Conservation (phyloP, 2,113 vertebrate species). For the Chaetodon auriga region DNA sequence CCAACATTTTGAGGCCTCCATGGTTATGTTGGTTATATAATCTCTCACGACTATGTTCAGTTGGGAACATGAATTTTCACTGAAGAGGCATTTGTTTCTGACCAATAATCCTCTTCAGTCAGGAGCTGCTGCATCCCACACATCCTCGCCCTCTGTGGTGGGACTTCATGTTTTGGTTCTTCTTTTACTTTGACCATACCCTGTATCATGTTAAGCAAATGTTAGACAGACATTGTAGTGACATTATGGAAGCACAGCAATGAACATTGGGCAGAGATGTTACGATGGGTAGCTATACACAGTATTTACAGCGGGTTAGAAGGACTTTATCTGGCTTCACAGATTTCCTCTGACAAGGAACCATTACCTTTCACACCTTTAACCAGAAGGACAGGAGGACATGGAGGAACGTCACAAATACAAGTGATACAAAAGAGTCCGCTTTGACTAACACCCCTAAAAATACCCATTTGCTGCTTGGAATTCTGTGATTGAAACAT, state of each 20-base stretch:
- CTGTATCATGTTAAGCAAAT: conserved; percentile 59
- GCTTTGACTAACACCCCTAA: conserved; percentile 65
- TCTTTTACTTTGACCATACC: conserved; percentile 68
- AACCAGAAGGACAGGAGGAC: conserved; percentile 56
- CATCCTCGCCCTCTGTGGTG: conserved; percentile 17
- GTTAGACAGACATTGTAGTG: conserved; percentile 57
- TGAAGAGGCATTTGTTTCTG: conserved; percentile 22
- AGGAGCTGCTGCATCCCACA: conserved; percentile 50
- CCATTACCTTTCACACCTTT: conserved; percentile 59
- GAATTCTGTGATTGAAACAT: conserved; percentile 66
- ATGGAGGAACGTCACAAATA: conserved; percentile 70
- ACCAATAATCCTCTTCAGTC: conserved; percentile 28
- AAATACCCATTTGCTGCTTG: conserved; percentile 81
- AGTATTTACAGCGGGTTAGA: conserved; percentile 80
- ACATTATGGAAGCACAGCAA: conserved; percentile 76
- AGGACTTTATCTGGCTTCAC: conserved; percentile 51
- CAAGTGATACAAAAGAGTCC: conserved; percentile 72
- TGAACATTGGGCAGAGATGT: conserved; percentile 59
- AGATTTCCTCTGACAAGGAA: conserved; percentile 55
- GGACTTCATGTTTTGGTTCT: conserved; percentile 21
- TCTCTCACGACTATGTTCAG: conserved; percentile 14
- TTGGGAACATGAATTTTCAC: conserved; percentile 14
- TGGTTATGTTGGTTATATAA: not conserved
- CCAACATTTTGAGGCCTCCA: not conserved
- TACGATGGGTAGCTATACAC: conserved; percentile 75